Conservation (phyloP, 2,113 vertebrate species). For the Alces alces region DNA sequence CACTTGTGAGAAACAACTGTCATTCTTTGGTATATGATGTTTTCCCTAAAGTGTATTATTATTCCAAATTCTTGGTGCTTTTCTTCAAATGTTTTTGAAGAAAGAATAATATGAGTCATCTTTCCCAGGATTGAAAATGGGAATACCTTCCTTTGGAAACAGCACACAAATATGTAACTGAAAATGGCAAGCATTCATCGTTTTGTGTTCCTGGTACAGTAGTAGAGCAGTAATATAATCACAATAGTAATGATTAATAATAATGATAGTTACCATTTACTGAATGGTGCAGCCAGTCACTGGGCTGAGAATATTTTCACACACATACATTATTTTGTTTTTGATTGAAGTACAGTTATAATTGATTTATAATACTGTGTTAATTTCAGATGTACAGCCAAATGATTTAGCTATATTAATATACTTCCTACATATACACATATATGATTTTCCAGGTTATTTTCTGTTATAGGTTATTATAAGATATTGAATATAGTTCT, state of each 20-base stretch:
- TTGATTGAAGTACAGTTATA: not conserved
- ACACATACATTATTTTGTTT: not conserved
- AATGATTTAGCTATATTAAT: not conserved
- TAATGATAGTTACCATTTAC: not conserved
- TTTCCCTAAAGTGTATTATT: not conserved
- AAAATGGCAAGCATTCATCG: not conserved
- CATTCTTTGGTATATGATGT: not conserved
- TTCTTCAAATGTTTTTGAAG: slow-evolving; percentile 3
- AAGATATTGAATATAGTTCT: not conserved
- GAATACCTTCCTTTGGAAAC: not conserved
- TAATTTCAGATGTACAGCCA: not conserved
- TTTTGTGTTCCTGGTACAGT: not conserved
- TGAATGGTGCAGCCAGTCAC: not conserved
- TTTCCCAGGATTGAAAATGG: not conserved
- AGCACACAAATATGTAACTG: not conserved
- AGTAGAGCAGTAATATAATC: not conserved
- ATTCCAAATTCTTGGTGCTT: not conserved
- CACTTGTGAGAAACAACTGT: not conserved
- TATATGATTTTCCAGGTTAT: not conserved
- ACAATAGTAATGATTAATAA: not conserved
- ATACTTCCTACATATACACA: not conserved
- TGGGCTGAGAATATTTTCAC: not conserved
- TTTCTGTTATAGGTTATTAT: not conserved
- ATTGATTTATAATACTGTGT: not conserved
- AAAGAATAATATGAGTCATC: slow-evolving; percentile 7